phyloP scores from a whole-genome alignment of 1,140 invertebrate species.

The Ridgeia piscesae region DNA sequence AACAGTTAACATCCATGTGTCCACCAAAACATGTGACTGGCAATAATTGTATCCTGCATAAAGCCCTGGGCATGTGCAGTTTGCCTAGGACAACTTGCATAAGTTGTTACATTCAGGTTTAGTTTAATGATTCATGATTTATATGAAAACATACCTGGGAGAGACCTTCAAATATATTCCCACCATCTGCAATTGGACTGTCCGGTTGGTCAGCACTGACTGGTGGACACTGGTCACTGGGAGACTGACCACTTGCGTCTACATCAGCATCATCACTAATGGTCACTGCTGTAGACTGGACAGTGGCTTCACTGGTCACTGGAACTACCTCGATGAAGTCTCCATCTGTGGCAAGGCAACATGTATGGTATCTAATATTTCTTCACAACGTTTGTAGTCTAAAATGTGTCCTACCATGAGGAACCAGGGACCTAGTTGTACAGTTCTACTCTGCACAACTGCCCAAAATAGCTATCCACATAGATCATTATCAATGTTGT shows the following conservation, averaged over 20 bases:
- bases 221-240: not conserved
- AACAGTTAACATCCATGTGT: too few relatives aligned
- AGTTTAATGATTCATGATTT: not conserved
- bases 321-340: slow-evolving; percentile 17
- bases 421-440: too few relatives aligned
- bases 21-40: too few relatives aligned
- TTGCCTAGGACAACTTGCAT: too few relatives aligned
- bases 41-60: too few relatives aligned
- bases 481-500: too few relatives aligned
- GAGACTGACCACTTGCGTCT: not conserved
- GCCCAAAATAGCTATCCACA: too few relatives aligned
- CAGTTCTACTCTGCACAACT: too few relatives aligned
- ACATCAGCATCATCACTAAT: not conserved
- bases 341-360: not conserved
- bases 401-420: too few relatives aligned
- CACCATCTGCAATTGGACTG: not conserved
- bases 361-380: not conserved
- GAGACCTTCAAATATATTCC: not conserved
- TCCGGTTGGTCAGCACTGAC: not conserved
- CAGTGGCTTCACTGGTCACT: not conserved
- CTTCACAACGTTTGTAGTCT: too few relatives aligned
- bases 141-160: not conserved
- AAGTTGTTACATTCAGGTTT: too few relatives aligned
- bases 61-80: too few relatives aligned
- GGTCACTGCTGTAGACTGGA: not conserved